Percentiles rank a stretch among this genome's conserved stretches.
Conservation (phyloP, 1,140 invertebrate genomes). For the Diorhabda sublineata region DNA sequence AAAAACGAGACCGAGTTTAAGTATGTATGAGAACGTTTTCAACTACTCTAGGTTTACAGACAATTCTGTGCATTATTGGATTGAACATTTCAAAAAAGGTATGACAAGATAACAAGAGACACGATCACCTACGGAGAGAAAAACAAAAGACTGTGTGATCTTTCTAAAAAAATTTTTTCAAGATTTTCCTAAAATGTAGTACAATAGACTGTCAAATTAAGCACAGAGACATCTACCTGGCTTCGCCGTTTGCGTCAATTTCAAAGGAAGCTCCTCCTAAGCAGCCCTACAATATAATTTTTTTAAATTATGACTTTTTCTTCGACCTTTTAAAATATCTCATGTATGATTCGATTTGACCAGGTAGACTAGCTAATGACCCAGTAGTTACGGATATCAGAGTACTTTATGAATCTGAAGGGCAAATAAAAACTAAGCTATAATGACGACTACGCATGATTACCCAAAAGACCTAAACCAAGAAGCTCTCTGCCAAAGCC, state of each 20-base stretch:
- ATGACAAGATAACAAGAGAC: no score
- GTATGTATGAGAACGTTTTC: no score
- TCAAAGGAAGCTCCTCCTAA: neutral
- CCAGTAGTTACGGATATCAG: constrained; percentile 1
- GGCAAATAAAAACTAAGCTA: neutral
- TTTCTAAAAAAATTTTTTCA: neutral
- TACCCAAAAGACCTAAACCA: no score
- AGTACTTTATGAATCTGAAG: neutral
- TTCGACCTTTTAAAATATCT: neutral
- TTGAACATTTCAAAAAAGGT: no score
- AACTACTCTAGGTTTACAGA: no score
- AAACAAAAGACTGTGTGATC: no score
- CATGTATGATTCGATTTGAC: constrained; percentile 4
- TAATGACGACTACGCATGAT: no score
- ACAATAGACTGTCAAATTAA: constrained; percentile 24
- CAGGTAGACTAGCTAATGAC: constrained; percentile 1
- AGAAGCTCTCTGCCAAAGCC: neutral
- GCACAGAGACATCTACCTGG: constrained; percentile 9
- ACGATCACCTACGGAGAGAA: no score
- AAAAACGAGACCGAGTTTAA: no score
- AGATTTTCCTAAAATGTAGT: constrained; percentile 3
- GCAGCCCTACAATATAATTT: neutral
- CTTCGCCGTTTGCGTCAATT: neutral
- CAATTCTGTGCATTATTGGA: no score
- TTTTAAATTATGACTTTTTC: constrained; percentile 3